Evolutionary conservation across 2,113 vertebrate genomes (phyloP), one percentile per base, ranked within the genome.

Genomic region (Elephantulus edwardii): DNA sequence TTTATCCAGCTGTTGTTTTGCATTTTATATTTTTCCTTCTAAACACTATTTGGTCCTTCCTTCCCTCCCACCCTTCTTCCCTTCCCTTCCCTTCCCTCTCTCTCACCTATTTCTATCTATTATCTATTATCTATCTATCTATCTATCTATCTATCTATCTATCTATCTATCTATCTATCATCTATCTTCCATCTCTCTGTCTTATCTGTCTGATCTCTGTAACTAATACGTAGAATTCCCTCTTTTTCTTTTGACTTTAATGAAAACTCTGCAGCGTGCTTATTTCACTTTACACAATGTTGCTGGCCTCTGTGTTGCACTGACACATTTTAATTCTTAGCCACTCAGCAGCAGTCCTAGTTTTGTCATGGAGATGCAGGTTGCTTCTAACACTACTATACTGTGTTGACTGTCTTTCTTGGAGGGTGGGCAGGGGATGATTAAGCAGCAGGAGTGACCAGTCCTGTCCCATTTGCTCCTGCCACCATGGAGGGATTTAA

Each of bases 231-330:
- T n/a, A n/a, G n/a, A n/a, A n/a, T n/a, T n/a, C n/a, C n/a, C n/a
- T n/a, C n/a, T n/a, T n/a, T n/a, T n/a, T 76, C 68, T 71, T 44
- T n/a, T 54, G 24, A 54, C 66, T 52, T 88, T 2, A 26, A 0
- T 0, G 30, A 7, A 33, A 54, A 2, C 17, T 1, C 7, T 20
- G 42, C 52, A 20, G 10, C 40, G 28, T 38, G 62, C 19, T 24
- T 22, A 33, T 26, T n/a, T 38, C 33, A 0, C 35, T 17, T 17
- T 0, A 33, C 3, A 1, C 3, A 0, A 26, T 5, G 20, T 13
- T 12, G 0, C 5, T 52, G 79, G 82, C 28, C 1, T 30, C 52
- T 50, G 35, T 8, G 40, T 60, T 1, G 7, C 2, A 0, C 35
- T 11, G 42, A 50, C 4, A 0, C 14, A 0, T 6, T 8, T 48